Evolutionary conservation across 2,113 vertebrate genomes (phyloP).

Genomic region (Megaleporinus macrocephalus): DNA sequence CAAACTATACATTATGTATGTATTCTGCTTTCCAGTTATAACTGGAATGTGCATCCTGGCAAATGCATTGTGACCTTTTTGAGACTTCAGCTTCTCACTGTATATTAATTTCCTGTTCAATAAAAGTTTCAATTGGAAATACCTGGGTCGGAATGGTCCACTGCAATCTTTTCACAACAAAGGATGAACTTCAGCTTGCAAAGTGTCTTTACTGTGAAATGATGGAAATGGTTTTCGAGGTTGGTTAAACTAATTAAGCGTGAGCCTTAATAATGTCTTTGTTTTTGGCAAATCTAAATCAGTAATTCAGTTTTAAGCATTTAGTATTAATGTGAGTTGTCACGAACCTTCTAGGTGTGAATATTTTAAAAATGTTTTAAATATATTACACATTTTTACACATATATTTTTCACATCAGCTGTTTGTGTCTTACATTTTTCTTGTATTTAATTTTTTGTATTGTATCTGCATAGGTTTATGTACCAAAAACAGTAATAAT

Average conservation of each 20-base stretch:
- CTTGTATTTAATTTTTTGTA: too few relatives aligned
- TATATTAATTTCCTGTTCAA: slow-evolving; percentile 19
- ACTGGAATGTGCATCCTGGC: not conserved
- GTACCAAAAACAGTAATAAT: too few relatives aligned
- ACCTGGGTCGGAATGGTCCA: not conserved
- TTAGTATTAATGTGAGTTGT: too few relatives aligned
- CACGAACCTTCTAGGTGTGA: too few relatives aligned
- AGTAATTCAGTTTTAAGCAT: too few relatives aligned
- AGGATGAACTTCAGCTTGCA: not conserved
- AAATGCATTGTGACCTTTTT: slow-evolving; percentile 16
- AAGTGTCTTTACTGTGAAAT: not conserved
- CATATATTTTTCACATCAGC: too few relatives aligned
- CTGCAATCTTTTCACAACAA: not conserved
- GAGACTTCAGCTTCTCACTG: not conserved
- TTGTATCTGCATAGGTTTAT: too few relatives aligned
- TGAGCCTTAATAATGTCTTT: too few relatives aligned
- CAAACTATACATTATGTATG: not conserved
- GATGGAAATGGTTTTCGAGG: not conserved
- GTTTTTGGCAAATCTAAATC: too few relatives aligned
- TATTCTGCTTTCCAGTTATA: slow-evolving; percentile 11
- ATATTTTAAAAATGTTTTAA: too few relatives aligned
- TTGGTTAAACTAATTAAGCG: not conserved
- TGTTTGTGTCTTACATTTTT: too few relatives aligned
- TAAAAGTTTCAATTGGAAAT: slow-evolving; percentile 3
- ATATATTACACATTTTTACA: too few relatives aligned